These are phyloP conservation scores for Coremacera marginata DNA, from an alignment of 2,888 invertebrate genomes.

Conservation along the genomic window DNA sequence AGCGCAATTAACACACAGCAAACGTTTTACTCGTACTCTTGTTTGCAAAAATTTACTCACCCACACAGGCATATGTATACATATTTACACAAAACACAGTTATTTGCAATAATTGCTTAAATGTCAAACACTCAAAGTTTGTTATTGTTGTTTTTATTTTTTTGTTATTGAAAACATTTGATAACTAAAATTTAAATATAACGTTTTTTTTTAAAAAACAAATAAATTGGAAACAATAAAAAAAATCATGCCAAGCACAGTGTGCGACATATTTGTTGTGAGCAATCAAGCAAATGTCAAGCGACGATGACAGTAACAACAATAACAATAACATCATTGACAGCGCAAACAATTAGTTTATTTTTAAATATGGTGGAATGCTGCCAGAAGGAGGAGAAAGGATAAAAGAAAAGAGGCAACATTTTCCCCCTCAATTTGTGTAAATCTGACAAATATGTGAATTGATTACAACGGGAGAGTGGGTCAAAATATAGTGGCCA, in stretches of 20 bases:
- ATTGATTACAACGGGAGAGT: neutral
- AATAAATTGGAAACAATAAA: conserved; percentile 5
- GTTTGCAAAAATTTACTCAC: neutral
- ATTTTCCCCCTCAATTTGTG: too few relatives aligned
- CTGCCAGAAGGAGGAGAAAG: neutral
- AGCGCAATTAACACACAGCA: neutral
- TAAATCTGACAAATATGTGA: neutral
- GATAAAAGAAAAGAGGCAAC: too few relatives aligned
- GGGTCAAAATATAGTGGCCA: neutral
- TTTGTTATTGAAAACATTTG: neutral
- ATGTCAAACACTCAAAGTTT: neutral
- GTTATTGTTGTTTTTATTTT: neutral
- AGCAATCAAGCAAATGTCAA: conserved; percentile 33
- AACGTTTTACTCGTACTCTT: neutral
- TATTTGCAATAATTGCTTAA: conserved; percentile 1
- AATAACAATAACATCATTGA: conserved; percentile 1
- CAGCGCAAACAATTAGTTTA: neutral
- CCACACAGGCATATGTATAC: neutral
- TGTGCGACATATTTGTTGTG: neutral
- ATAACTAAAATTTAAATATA: neutral
- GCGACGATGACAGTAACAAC: neutral
- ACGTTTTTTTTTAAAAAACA: neutral
- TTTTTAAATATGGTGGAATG: neutral
- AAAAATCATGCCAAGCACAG: neutral
- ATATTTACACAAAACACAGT: neutral